phyloP scores from a whole-genome alignment of 2,888 invertebrate species.

The Drosophila falleni region DNA sequence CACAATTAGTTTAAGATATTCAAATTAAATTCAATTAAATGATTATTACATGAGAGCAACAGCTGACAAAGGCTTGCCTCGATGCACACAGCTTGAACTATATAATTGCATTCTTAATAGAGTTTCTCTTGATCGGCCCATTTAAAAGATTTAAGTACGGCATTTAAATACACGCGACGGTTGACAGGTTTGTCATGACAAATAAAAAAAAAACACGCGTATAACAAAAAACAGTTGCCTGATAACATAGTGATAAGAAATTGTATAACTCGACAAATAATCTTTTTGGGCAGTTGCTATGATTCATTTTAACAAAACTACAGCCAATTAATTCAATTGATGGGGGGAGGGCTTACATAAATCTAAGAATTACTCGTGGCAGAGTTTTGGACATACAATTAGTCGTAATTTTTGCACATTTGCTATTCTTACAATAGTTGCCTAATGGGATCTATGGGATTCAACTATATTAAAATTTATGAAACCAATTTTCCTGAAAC shows the following conservation, averaged over 20 bases:
- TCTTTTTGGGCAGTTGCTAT: slow-evolving; percentile 44
- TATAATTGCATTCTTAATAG: slow-evolving; percentile 2
- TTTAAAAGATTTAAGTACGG: slow-evolving; percentile 1
- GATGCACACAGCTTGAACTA: not conserved
- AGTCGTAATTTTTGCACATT: not conserved
- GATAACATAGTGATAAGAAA: slow-evolving; percentile 66
- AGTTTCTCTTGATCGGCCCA: not conserved
- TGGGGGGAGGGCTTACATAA: slow-evolving; percentile 42
- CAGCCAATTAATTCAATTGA: slow-evolving; percentile 14
- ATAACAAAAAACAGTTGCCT: slow-evolving; percentile 38
- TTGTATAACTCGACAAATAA: slow-evolving; percentile 57
- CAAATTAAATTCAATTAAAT: not conserved
- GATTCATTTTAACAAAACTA: slow-evolving; percentile 54
- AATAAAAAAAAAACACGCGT: slow-evolving; percentile 5
- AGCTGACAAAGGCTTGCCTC: not conserved
- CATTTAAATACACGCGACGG: slow-evolving; percentile 3
- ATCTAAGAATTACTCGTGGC: slow-evolving; percentile 26
- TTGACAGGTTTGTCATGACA: slow-evolving; percentile 34
- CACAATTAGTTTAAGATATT: not conserved
- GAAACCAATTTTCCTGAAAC: too few relatives aligned
- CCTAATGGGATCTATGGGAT: too few relatives aligned
- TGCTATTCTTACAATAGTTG: too few relatives aligned
- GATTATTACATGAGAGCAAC: not conserved
- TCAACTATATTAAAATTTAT: too few relatives aligned
- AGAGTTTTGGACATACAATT: not conserved